phyloP scores from a whole-genome alignment of 1,140 invertebrate genomes.

The Trialeurodes vaporariorum region DNA sequence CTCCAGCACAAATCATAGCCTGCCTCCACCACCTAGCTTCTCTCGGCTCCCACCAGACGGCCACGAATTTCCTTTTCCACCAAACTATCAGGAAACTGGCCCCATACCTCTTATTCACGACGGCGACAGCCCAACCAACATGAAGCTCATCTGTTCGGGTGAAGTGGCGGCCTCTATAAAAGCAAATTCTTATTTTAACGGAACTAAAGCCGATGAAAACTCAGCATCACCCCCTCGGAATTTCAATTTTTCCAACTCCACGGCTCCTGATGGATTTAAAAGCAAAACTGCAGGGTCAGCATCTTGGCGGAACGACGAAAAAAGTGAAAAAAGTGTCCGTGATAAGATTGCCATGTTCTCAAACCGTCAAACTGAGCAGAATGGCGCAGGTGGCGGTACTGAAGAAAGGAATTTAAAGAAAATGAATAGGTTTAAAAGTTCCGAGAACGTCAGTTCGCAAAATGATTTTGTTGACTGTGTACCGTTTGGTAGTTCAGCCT shows the following conservation, averaged over 20 bases:
- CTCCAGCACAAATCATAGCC: not conserved
- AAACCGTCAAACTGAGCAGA: not conserved
- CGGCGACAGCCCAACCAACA: conserved; percentile 10
- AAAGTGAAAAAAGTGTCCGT: conserved; percentile 63
- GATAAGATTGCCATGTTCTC: conserved; percentile 85
- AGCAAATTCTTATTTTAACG: conserved; percentile 2
- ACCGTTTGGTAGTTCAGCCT: not conserved
- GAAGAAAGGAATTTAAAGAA: conserved; percentile 19
- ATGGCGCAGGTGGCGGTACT: not conserved
- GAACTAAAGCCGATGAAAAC: not conserved
- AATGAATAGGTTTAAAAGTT: conserved; percentile 39
- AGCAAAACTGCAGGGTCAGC: not conserved
- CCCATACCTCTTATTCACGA: conserved; percentile 12
- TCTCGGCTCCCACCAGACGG: conserved; percentile 74
- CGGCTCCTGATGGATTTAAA: not conserved
- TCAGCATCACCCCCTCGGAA: conserved; percentile 8
- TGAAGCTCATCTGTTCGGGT: conserved; percentile 28
- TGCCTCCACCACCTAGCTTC: conserved; percentile 29
- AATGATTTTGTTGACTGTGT: not conserved
- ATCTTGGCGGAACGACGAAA: conserved; percentile 50
- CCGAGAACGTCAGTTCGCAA: conserved; percentile 38
- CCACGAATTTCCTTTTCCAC: conserved; percentile 61
- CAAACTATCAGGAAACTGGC: conserved; percentile 26
- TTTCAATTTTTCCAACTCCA: too few species aligned
- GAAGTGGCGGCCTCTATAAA: conserved; percentile 8